Base-by-base conservation (phyloP, 1,140 invertebrate species). In the Yoshiicerus persimilis region DNA sequence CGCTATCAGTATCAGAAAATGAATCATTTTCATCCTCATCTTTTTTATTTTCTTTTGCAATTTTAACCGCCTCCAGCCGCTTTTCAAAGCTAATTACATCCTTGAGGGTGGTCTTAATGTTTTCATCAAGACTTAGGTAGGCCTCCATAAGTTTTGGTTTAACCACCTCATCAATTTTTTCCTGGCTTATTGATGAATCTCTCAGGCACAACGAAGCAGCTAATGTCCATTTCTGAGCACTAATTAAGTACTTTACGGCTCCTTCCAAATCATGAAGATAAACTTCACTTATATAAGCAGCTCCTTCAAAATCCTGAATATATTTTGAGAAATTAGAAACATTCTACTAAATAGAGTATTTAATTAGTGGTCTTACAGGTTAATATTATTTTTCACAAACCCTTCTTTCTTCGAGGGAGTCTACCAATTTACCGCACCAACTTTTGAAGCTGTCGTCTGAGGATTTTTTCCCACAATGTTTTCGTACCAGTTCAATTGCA, bases 1-100 rank as follows among this genome's bases (percentile, higher is more conserved):
- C 38, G 77, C 89, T 90, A 34, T 90, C 90, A 11, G 89, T 90
- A 27, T 91, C 90, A 3, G 90, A 91, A 64, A 91, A 91, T 23
- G 88, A 86, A 36, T 90, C 89, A 30, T 41, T 47, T n/a, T 64
- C 70, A 39, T 66, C 86, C 11, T 86, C 90, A 20, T 62, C 66
- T 13, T 11, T 47, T 27, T n/a, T 10, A 56, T 86, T 56, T 39
- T 87, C 89, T 84, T 90, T 91, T 8, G 41, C 62, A 20, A 62
- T 66, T 75, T 88, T 90, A 4, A 91, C 85, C 1, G 41, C 64
- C 77, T 75, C 20, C 6, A 89, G 36, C 16, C 90, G 25, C 34
- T 34, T 11, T 6, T 39, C 20, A 85, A 89, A 88, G 8, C 86
- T 30, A 11, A 13, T 10, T 4, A 88, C 39, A 56, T 91, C 90